phyloP scores from a whole-genome alignment of 2,797 vertebrate species.

The Pterois miles region DNA sequence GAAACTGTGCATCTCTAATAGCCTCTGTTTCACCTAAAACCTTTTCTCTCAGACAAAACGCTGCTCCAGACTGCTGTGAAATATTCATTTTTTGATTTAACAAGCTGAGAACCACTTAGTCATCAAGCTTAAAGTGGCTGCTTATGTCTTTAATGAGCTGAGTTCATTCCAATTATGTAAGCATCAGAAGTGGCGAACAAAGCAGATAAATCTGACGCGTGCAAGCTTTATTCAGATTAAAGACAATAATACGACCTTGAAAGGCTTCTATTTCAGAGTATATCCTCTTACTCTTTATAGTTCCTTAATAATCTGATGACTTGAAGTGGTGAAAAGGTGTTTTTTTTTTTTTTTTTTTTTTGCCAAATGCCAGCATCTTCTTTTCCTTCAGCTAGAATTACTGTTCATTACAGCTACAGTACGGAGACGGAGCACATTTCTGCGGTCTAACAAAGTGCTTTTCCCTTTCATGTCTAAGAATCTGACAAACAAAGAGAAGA shows the following conservation, averaged over 20 bases:
- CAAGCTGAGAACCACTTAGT: constrained; percentile 22
- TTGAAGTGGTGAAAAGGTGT: background rate
- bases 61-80: constrained; percentile 10
- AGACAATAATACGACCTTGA: constrained; percentile 4
- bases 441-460: constrained; percentile 24
- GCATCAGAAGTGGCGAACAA: constrained; percentile 38
- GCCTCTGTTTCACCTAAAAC: background rate
- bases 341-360: background rate
- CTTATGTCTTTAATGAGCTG: constrained; percentile 48
- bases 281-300: constrained; percentile 7
- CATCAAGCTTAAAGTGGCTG: constrained; percentile 42
- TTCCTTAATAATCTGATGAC: constrained; percentile 20
- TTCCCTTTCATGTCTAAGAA: constrained; percentile 32
- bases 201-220: constrained; percentile 14
- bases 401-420: constrained; percentile 34
- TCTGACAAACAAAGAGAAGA: constrained; percentile 33
- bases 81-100: constrained; percentile 25
- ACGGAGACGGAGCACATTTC: constrained; percentile 18
- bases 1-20: background rate
- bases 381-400: constrained; percentile 13
- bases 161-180: constrained; percentile 42
- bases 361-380: background rate
- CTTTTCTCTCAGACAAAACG: background rate
- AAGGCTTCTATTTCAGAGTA: constrained; percentile 16
- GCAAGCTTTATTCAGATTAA: constrained; percentile 24